Evolutionary conservation across 2,797 vertebrate genomes (phyloP), one percentile per base, ranked within the genome.

Genomic region (Malurus leucopterus): DNA sequence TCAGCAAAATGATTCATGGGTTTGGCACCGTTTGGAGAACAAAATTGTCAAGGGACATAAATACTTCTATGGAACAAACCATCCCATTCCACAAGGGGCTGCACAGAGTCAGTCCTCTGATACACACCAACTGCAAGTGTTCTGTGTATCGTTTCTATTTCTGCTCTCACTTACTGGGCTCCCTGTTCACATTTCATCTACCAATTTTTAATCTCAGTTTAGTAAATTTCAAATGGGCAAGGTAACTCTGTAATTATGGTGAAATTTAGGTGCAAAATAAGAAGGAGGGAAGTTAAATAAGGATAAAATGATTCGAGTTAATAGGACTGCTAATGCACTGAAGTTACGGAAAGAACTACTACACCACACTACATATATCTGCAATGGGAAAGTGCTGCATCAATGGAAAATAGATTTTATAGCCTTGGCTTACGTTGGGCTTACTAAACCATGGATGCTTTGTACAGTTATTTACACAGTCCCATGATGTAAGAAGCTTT

Each of bases 61-160:
- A 80, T n/a, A 44, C 22, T 86, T 91, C 70, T 63, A 78, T 54
- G 74, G 87, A 89, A 86, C 78, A 92, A 95, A 91, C 15, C 23
- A 77, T 67, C 86, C 84, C 70, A 58, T 79, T 86, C 65, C 34
- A 17, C 47, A 84, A 50, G 70, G 67, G 75, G 88, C 74, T 34
- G 78, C 89, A 75, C 63, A 59, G 50, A 90, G 67, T 8, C 36
- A 4, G 11, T 63, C 57, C 73, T 69, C 34, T 86, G 74, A 92
- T 26, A 59, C 44, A 93, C 57, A 89, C 65, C 87, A 92, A 78
- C 43, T 91, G 38, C 55, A 82, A 90, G 36, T 22, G 27, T 46
- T 86, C 51, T 30, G 36, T 82, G 62, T 38, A 71, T 61, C 85
- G 54, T 38, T 71, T 59, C 91, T 36, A 10, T 58, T 90, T 46